phyloP scores from a whole-genome alignment of 2,113 vertebrate genomes.

The Struthidea cinerea region DNA sequence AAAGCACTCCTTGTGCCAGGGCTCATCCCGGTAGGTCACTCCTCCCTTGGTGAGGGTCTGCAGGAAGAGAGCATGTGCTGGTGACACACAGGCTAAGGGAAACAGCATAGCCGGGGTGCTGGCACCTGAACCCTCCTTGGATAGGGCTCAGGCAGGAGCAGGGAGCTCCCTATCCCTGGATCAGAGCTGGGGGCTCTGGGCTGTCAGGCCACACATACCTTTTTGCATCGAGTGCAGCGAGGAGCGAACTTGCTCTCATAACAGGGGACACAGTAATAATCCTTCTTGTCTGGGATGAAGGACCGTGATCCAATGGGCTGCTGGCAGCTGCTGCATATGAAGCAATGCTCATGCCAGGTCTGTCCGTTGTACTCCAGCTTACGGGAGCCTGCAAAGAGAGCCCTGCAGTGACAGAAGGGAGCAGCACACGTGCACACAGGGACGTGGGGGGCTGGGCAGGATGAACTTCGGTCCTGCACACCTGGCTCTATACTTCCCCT shows the following conservation, averaged over 20 bases:
- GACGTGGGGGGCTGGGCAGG: background rate
- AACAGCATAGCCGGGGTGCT: background rate
- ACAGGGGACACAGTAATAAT: slow-evolving; percentile 95
- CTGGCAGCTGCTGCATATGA: slow-evolving; percentile 94
- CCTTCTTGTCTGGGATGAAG: slow-evolving; percentile 95
- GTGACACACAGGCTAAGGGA: background rate
- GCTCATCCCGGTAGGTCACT: slow-evolving; percentile 95
- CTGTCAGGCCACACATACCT: slow-evolving; percentile 70
- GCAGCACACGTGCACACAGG: background rate
- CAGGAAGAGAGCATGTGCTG: background rate
- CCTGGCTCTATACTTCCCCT: background rate
- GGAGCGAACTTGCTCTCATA: slow-evolving; percentile 98
- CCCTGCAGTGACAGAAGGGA: background rate
- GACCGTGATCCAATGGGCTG: slow-evolving; percentile 96
- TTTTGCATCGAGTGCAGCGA: slow-evolving; percentile 95
- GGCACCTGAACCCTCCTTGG: background rate
- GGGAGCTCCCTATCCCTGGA: background rate
- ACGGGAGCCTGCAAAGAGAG: slow-evolving; percentile 82
- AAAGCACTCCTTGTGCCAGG: slow-evolving; percentile 98
- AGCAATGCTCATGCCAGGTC: slow-evolving; percentile 96
- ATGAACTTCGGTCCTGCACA: background rate
- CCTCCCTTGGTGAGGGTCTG: slow-evolving; percentile 96
- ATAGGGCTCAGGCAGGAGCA: background rate
- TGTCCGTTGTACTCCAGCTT: slow-evolving; percentile 94
- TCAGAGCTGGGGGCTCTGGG: background rate